A percentile compares a stretch with the other conserved stretches of the same genome.
Conservation (phyloP, 2,797 vertebrate species). For the Astyanax mexicanus region DNA sequence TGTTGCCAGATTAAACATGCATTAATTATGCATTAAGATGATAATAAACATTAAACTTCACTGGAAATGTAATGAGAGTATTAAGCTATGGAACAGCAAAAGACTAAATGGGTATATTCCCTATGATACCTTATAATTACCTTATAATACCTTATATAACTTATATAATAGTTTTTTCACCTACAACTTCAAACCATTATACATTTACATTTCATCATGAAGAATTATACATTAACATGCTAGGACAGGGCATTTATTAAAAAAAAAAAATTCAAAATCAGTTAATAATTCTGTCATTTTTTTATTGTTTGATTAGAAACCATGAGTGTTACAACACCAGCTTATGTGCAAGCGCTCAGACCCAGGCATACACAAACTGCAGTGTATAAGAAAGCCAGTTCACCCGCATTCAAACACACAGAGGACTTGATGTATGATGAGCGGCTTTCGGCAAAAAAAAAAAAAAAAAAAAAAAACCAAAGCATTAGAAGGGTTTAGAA, state of each 20-base stretch:
- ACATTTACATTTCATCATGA: background rate
- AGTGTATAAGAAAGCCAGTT: background rate
- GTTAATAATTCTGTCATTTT: constrained; percentile 54
- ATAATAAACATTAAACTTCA: too few relatives aligned
- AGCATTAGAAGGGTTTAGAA: constrained; percentile 68
- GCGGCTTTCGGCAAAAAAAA: background rate
- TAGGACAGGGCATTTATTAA: background rate
- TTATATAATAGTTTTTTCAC: too few relatives aligned
- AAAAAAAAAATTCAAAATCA: constrained; percentile 21
- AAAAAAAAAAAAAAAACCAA: constrained; percentile 63
- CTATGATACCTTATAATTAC: too few relatives aligned
- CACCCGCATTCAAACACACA: background rate
- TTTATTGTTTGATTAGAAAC: constrained; percentile 55
- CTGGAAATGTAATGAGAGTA: too few relatives aligned
- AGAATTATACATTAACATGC: background rate
- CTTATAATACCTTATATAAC: too few relatives aligned
- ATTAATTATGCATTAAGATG: too few relatives aligned
- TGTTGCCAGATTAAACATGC: too few relatives aligned
- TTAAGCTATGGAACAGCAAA: too few relatives aligned
- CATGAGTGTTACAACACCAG: constrained; percentile 66
- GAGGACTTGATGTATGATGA: background rate
- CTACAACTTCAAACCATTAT: background rate
- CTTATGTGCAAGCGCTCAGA: constrained; percentile 75
- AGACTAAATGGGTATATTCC: too few relatives aligned
- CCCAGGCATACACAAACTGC: constrained; percentile 59